Percentiles rank a stretch among this genome's conserved stretches.
Evolutionary conservation across 2,113 vertebrate genomes (phyloP).

Genomic region (Acanthisitta chloris): DNA sequence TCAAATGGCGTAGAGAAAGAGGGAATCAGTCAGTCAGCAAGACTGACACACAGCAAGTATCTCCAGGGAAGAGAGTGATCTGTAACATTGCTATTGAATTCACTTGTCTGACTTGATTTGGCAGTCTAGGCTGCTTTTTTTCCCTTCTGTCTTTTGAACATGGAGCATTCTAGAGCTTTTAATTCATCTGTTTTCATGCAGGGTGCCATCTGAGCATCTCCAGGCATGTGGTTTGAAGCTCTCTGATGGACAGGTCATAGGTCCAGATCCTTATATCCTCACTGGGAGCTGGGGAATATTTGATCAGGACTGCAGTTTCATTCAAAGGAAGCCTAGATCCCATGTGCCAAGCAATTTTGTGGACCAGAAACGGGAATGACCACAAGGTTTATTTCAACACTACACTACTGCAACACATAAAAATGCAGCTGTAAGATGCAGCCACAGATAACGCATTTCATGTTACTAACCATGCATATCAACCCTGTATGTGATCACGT

Average conservation of each 20-base stretch:
- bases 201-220: neutral
- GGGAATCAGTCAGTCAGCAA: slow-evolving; percentile 20
- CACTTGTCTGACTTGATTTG: neutral
- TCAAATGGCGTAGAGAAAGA: neutral
- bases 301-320: neutral
- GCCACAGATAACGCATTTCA: neutral
- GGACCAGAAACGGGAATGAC: neutral
- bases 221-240: neutral
- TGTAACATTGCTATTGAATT: neutral
- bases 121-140: neutral
- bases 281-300: neutral
- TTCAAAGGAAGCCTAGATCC: neutral
- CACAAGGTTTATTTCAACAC: neutral
- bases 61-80: slow-evolving; percentile 26
- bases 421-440: neutral
- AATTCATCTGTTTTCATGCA: neutral
- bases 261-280: neutral
- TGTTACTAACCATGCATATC: neutral
- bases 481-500: neutral
- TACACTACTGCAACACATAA: neutral
- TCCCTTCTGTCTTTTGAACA: neutral
- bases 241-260: neutral
- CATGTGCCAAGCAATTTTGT: neutral
- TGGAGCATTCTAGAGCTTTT: neutral
- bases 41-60: neutral